phyloP scores from a whole-genome alignment of 2,113 vertebrate species.

The Brachyhypopomus gauderio region DNA sequence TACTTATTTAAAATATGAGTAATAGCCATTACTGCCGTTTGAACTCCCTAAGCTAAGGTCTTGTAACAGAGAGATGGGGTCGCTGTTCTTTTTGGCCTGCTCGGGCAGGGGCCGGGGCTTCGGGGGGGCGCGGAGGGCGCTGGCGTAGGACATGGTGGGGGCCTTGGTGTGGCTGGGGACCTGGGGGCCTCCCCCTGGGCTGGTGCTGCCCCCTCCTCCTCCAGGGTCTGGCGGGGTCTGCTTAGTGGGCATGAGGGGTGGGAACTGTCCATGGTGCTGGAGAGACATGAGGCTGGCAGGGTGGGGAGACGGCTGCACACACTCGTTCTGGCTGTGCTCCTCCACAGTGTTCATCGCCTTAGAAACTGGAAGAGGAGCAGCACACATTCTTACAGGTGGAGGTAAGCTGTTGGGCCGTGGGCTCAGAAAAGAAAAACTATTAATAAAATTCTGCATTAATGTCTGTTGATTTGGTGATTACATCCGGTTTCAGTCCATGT shows the following conservation, averaged over 20 bases:
- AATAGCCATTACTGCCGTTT: constrained; percentile 98
- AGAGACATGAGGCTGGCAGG: constrained; percentile 78
- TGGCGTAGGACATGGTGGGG: constrained; percentile 96
- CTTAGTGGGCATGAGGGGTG: constrained; percentile 93
- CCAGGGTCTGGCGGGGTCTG: constrained; percentile 82
- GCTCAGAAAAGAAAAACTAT: neutral
- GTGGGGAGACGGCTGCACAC: constrained; percentile 80
- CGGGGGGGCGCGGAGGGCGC: constrained; percentile 92
- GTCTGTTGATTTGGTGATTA: too few relatives aligned
- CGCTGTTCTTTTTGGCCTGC: constrained; percentile 96
- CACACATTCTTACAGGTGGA: neutral
- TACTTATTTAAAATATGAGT: constrained; percentile 98
- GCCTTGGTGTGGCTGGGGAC: constrained; percentile 78
- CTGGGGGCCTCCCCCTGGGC: constrained; percentile 57
- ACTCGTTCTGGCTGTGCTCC: constrained; percentile 86
- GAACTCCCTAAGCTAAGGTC: constrained; percentile 98
- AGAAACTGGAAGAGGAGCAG: constrained; percentile 70
- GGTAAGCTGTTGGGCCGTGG: neutral
- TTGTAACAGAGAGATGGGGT: constrained; percentile 96
- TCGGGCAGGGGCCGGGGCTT: constrained; percentile 93
- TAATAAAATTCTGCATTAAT: neutral
- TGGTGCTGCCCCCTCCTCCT: constrained; percentile 70
- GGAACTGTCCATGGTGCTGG: constrained; percentile 96
- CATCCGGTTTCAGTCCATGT: too few relatives aligned
- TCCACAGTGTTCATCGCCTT: constrained; percentile 85